Evolutionary conservation across 2,888 invertebrate species (phyloP).

Genomic region (Drosophila histrio): DNA sequence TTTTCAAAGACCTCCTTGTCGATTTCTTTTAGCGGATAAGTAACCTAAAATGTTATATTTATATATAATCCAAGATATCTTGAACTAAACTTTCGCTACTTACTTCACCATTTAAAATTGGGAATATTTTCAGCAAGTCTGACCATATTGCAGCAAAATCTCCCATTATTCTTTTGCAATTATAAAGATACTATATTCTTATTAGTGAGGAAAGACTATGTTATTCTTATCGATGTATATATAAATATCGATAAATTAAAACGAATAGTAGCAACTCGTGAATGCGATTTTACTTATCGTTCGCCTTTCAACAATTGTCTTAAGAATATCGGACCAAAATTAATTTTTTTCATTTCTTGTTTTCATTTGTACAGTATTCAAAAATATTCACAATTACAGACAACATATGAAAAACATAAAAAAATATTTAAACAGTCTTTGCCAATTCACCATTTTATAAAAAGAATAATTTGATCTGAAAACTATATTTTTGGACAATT

Average conservation of each 20-base stretch:
- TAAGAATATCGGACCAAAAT: not conserved
- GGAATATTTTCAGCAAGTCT: conserved; percentile 74
- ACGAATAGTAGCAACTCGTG: not conserved
- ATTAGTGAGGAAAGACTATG: not conserved
- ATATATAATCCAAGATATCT: not conserved
- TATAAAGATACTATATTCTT: conserved; percentile 3
- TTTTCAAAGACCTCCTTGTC: conserved; percentile 40
- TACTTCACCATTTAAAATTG: conserved; percentile 75
- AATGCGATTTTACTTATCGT: not conserved
- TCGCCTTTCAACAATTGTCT: not conserved
- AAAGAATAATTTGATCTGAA: not conserved
- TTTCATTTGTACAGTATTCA: not conserved
- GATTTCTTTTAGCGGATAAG: conserved; percentile 18
- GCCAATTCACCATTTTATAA: not conserved
- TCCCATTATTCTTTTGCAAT: conserved; percentile 50
- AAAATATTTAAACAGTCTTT: not conserved
- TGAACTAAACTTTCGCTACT: not conserved
- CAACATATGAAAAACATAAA: not conserved
- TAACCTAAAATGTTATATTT: conserved; percentile 1
- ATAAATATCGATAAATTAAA: not conserved
- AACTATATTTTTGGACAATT: not conserved
- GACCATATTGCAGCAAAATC: conserved; percentile 73
- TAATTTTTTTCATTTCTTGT: not conserved
- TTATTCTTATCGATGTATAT: not conserved
- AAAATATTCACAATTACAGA: not conserved